Base-by-base conservation (phyloP, 2,888 invertebrate genomes). In the Ceratothoa steindachneri region DNA sequence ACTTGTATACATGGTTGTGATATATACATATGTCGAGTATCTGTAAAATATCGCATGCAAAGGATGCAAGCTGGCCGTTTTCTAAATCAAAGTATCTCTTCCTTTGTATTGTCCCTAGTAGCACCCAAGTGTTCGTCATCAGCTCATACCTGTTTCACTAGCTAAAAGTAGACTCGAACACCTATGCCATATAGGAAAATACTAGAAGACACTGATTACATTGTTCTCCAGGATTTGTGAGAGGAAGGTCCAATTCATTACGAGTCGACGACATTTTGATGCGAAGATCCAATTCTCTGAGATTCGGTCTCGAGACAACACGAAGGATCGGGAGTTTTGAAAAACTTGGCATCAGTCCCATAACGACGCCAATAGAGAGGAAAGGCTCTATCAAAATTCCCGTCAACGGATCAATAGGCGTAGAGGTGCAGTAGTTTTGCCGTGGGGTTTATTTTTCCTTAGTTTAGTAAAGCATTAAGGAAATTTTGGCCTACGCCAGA, bases 251-350 rank as follows among this genome's bases (percentile, higher is more conserved):
- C 74, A 94, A 94, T 85, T 93, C 93, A 65, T 87, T 94, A 78
- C 88, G 94, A 81, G 92, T 94, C 2, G 94, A 93, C 83, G 94
- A 94, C 82, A 92, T 93, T 81, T 85, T 93, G 52, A 85, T 94
- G 80, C 87, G 93, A 71, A 88, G 93, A 74, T 93, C 93, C 55
- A 93, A 92, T 82, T 93, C 93, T 4, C 85, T 93, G 75, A 87
- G 94, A 24, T 93, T 93, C 84, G 93, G 93, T 3, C 85, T 93
- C 41, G 80, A 80, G 55, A 73, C 76, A 29, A 74, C 77, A 4
- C 60, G 80, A 30, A 74, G 75, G 53, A 78, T 79, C 80, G 81
- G 65, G 79, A 82, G 69, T 71, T 81, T 72, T 80, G 80, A 80
- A 68, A 76, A 80, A 71, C 70, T 80, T 15, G 82, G 82, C 19